Evolutionary conservation across 2,888 invertebrate genomes (phyloP), one percentile per base, ranked within the genome.

Genomic region (Andrena marginata): DNA sequence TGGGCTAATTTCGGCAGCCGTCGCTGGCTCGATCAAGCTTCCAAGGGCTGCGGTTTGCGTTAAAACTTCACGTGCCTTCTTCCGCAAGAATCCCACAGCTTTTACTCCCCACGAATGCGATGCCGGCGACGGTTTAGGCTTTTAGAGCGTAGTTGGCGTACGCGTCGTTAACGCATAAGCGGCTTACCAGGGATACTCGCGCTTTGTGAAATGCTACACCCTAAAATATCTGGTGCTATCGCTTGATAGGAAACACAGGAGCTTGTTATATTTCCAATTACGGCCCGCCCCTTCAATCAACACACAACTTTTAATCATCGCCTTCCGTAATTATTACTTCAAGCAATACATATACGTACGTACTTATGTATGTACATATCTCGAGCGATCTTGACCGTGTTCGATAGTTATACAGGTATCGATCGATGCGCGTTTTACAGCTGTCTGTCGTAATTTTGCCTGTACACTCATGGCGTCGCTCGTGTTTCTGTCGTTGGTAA

Each of bases 161-260:
- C 67, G 35, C 71, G 64, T 67, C 70, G 72, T 84, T 80, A 80
- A 67, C 65, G 33, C 33, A 8, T 67, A 77, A 82, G 80, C 83
- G 48, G 80, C 73, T 84, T 80, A 77, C 51, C n/a, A 20, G 33
- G 23, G 68, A 73, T 76, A 70, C 56, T 42, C 56, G 62, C 48
- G 33, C 42, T 42, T 42, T 16, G 4, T 56, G 59, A 29, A 68
- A 33, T 48, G 23, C 20, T 76, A 48, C 20, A 29, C 33, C 23
- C 42, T 29, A 48, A 65, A 77, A 56, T 59, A 49, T 26, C 59
- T 23, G 10, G 31, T 48, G 60, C 35, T 60, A 62, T 29, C 26
- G 42, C 35, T 42, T 13, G 16, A 16, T 42, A 16, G 49, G 20
- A 20, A 20, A 62, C 49, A 49, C 35, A 5, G 51, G 23, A 7